phyloP scores from a whole-genome alignment of 2,888 invertebrate genomes.

The Latrodectus elegans region DNA sequence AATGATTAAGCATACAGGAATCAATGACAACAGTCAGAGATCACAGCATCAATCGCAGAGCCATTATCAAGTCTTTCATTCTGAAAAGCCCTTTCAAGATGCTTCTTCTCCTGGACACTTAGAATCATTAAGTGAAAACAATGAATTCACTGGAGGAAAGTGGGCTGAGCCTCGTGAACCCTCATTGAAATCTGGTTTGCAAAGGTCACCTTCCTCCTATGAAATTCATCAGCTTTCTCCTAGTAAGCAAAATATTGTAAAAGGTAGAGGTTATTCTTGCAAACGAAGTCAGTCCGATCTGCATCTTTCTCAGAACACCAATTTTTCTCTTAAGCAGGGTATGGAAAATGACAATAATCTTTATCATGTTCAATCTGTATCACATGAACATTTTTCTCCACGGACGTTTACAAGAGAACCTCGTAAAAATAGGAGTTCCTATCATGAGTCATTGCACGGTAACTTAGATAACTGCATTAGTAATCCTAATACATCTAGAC shows the following conservation, averaged over 20 bases:
- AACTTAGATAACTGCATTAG: constrained; percentile 17
- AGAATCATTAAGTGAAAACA: constrained; percentile 58
- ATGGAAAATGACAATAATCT: constrained; percentile 52
- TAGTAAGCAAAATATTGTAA: constrained; percentile 45
- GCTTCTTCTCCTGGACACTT: constrained; percentile 50
- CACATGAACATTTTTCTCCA: constrained; percentile 57
- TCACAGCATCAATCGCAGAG: constrained; percentile 37
- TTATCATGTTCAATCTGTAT: constrained; percentile 60
- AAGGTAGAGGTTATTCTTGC: constrained; percentile 51
- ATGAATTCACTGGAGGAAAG: constrained; percentile 52
- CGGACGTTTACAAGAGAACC: constrained; percentile 53
- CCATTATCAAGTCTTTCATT: constrained; percentile 27
- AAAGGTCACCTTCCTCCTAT: constrained; percentile 63
- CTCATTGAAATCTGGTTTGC: constrained; percentile 34
- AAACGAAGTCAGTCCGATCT: constrained; percentile 64
- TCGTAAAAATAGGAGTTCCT: constrained; percentile 50
- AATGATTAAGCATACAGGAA: constrained; percentile 10
- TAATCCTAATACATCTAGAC: constrained; percentile 20
- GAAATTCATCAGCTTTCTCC: constrained; percentile 64
- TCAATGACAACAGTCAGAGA: constrained; percentile 27
- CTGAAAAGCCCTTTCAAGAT: constrained; percentile 50
- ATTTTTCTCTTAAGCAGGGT: constrained; percentile 16
- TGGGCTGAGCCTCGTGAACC: constrained; percentile 54
- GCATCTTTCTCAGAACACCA: constrained; percentile 47
- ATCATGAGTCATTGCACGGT: constrained; percentile 45